Evolutionary conservation across 2,888 invertebrate species (phyloP), one percentile per base, ranked within the genome.

Genomic region (Belgica antarctica): DNA sequence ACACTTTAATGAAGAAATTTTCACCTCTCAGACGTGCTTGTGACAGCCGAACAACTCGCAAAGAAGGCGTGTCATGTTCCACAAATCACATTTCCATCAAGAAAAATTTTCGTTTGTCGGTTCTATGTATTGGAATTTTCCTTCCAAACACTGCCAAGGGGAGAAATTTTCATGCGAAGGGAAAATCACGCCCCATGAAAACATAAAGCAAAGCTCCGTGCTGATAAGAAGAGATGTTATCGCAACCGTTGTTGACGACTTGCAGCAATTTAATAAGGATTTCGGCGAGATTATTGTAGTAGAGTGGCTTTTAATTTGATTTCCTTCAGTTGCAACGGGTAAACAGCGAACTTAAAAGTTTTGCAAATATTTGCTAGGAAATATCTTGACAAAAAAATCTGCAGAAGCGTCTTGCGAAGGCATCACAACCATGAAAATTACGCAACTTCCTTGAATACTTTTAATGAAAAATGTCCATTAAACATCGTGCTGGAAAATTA

Each of bases 391-490:
- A n/a, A n/a, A n/a, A n/a, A n/a, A n/a, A n/a, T n/a, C n/a, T n/a
- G n/a, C n/a, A n/a, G n/a, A n/a, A n/a, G n/a, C 34, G 12, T 34
- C 34, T 8, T 34, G 7, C 7, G 7, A 34, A 34, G 12, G 12
- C 10, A 10, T 34, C 7, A 8, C 34, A 10, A 34, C 10, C 7
- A 8, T 34, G 34, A 34, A 34, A 34, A 34, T 34, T 34, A 34
- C 34, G 34, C 34, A 52, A 52, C 19, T 19, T 24, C 22, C 34
- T 52, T 22, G 22, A 52, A 52, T n/a, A n/a, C 34, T 22, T 52
- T 52, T 52, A 52, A 52, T 52, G 52, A 52, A 52, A 52, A 52
- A 22, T 52, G 17, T 52, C 52, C 52, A 52, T 52, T 52, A 52
- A 52, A 52, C 8, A 52, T 22, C 24, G 4, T 22, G 19, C 22